Conservation (phyloP, 1,140 invertebrate species). For the Saccostrea cuccullata region DNA sequence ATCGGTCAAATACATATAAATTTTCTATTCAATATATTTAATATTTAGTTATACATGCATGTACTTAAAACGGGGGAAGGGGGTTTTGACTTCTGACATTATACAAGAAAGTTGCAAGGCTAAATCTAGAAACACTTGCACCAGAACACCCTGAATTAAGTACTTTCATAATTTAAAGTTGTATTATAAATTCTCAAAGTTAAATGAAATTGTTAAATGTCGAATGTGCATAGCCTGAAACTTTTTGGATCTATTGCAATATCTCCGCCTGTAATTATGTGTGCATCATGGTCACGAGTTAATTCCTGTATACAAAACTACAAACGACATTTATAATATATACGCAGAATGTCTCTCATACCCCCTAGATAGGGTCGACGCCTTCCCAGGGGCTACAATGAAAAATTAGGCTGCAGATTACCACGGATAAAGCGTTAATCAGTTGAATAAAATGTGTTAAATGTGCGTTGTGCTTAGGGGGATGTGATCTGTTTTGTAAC, state of each 20-base stretch:
- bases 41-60: no score
- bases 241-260: neutral
- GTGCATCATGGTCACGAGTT: neutral
- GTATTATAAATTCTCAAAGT: neutral
- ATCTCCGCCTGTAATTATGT: neutral
- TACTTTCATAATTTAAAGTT: no score
- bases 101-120: no score
- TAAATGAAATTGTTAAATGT: neutral
- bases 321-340: neutral
- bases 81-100: no score
- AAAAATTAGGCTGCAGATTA: conserved; percentile 24
- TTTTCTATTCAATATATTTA: no score
- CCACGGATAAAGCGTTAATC: conserved; percentile 7
- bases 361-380: neutral
- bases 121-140: no score
- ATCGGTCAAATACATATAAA: no score
- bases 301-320: neutral
- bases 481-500: neutral
- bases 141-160: no score
- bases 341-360: neutral
- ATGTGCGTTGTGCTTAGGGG: neutral
- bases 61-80: no score
- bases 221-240: neutral
- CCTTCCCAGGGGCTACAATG: neutral
- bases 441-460: conserved; percentile 2